Evolutionary conservation across 2,797 vertebrate species (phyloP).

Genomic region (Lacerta viridis): DNA sequence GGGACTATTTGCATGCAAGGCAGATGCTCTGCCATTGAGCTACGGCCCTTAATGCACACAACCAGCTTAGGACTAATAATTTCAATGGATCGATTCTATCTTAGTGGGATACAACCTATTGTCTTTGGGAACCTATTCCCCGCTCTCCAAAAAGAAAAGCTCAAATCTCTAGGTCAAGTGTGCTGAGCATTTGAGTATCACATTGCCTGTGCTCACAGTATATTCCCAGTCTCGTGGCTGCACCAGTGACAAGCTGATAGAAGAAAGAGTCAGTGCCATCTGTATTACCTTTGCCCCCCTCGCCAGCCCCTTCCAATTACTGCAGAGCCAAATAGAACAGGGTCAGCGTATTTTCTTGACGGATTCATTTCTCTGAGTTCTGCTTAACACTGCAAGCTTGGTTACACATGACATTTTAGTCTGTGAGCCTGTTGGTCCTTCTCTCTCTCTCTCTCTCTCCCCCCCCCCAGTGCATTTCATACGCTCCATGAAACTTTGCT

Average conservation of each 20-base stretch:
- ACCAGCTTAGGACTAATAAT: too few relatives aligned
- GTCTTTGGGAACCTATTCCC: neutral
- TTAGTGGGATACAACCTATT: neutral
- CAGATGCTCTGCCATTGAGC: too few relatives aligned
- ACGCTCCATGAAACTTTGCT: slow-evolving; percentile 6
- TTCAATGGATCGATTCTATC: too few relatives aligned
- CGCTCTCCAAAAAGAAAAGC: neutral
- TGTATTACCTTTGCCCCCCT: neutral
- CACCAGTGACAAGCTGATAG: neutral
- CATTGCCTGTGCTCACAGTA: neutral
- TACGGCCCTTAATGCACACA: too few relatives aligned
- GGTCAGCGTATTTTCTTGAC: neutral
- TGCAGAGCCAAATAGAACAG: accelerated
- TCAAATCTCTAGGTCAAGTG: neutral
- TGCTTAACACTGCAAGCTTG: slow-evolving; percentile 5
- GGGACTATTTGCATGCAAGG: too few relatives aligned
- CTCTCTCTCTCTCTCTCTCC: neutral
- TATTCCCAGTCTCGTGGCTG: neutral
- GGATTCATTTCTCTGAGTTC: slow-evolving; percentile 51
- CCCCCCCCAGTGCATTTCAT: neutral
- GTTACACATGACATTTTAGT: neutral
- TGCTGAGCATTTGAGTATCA: neutral
- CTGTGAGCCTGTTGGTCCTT: accelerated
- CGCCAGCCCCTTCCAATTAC: accelerated
- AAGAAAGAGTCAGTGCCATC: neutral